Base-by-base conservation (phyloP, 2,113 vertebrate genomes). In the Passerina amoena region DNA sequence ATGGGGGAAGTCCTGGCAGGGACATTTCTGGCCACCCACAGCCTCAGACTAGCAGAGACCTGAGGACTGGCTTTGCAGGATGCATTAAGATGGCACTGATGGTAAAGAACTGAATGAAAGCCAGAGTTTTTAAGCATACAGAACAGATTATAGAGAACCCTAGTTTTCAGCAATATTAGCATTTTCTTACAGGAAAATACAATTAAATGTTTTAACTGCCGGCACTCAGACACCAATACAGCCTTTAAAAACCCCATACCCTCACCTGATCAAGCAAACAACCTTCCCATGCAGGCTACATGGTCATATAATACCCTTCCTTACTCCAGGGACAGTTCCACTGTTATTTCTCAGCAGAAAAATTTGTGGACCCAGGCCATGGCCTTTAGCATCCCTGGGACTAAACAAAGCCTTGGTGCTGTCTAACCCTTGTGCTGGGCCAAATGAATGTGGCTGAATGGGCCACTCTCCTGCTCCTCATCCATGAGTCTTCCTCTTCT, bases 121-220 rank as follows among this genome's bases (percentile, higher is more conserved):
- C 8, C n/a, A 59, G 50, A 48, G 51, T 38, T 87, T 90, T 78
- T 38, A 87, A 88, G 73, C 7, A 3, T 38, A 70, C 3, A 6
- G 78, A 88, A 92, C 5, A 2, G 65, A 86, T 7, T 51, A 44
- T 23, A 91, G 28, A 94, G 47, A 56, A 78, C 13, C 30, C 31
- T n/a, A 51, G 70, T 66, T 92, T 90, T 89, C 72, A 82, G 31
- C 59, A 96, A 94, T 81, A 75, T 48, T 94, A 82, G 76, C 60
- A 65, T 92, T 96, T 97, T 71, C 37, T 86, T 66, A 66, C 50
- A 92, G 42, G 78, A 86, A 93, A 96, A 94, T 6, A 19, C 54
- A 88, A 90, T 54, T 90, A 66, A 47, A 73, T 54, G 19, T 35
- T 86, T 3, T 65, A 88, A 95, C 77, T 73, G 88, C 75, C 75